These are phyloP conservation scores for Rhinichthys osculus DNA, from an alignment of 2,797 vertebrate genomes.

Conservation along the genomic window DNA sequence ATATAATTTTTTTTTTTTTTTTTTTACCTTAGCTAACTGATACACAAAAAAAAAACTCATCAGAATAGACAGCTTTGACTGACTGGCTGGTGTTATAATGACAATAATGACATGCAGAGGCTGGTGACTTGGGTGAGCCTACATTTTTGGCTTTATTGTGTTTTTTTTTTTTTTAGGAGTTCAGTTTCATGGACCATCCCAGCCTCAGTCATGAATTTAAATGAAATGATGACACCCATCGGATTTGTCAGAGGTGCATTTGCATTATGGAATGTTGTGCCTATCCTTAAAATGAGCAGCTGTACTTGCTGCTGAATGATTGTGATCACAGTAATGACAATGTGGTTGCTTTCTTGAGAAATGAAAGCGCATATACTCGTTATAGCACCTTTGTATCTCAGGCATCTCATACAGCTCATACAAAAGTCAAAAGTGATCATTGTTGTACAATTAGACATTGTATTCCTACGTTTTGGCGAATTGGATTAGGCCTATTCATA, in stretches of 20 bases:
- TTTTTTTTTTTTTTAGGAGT: too few relatives aligned
- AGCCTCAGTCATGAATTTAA: background rate
- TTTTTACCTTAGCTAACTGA: background rate
- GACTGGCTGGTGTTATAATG: background rate
- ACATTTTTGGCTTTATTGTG: background rate
- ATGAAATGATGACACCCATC: background rate
- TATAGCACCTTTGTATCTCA: background rate
- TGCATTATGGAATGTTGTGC: background rate
- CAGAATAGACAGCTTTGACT: background rate
- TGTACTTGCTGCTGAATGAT: background rate
- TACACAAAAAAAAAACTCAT: accelerated
- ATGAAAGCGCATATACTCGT: background rate
- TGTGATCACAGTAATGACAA: background rate
- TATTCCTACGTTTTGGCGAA: too few relatives aligned
- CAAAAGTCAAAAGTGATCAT: background rate
- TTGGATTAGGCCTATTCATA: background rate
- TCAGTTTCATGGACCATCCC: background rate
- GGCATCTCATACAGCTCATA: background rate
- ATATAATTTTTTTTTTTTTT: background rate
- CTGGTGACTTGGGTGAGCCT: background rate
- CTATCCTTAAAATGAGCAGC: background rate
- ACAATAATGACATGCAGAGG: background rate
- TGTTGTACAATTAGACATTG: too few relatives aligned
- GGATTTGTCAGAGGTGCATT: background rate
- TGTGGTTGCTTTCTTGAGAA: background rate